Base-by-base conservation (phyloP, 2,797 vertebrate genomes). In the Pampus argenteus region DNA sequence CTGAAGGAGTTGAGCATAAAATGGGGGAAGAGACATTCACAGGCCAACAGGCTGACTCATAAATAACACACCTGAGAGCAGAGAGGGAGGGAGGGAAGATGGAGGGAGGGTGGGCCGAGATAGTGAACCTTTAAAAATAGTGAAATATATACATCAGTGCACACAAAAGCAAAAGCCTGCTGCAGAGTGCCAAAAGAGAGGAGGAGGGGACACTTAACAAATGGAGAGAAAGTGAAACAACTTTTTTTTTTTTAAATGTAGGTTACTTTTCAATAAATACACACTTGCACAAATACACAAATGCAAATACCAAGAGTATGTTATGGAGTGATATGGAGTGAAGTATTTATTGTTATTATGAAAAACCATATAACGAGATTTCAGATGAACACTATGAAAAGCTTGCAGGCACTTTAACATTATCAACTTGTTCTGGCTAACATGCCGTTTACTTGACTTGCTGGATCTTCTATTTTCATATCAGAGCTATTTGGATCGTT, bases 51-150 rank as follows among this genome's bases (percentile, higher is more conserved):
- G 74, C 85, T 84, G 85, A 78, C 63, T 86, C 88, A 91, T 90
- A 89, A 92, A 92, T 91, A 89, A 90, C 86, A 87, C 86, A 90
- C 88, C 90, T 91, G 86, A 85, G 83, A 89, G 81, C 71, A 31
- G 59, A 71, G 51, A 54, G 36, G 70, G 26, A 44, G 22, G 59
- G 42, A 45, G 18, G 29, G 8, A 25, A 50, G 61, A 17, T 4
- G 64, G 66, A 44, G 31, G 42, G 75, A 3, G 44, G 29, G 47
- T 8, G 44, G 20, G 47, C 34, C 17, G 29, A 79, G 76, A 79
- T 56, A 44, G 64, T 73, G 26, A 82, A 78, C 78, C 77, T 87
- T 88, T 81, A 71, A 83, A 79, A 69, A 58, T n/a, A 23, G 31
- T 78, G 62, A 65, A 81, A 85, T 70, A 74, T 76, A 84, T 81